Percentiles rank a stretch among this genome's conserved stretches.
phyloP scores from a whole-genome alignment of 2,797 vertebrate species.

The Hypotaenidia philippensis region DNA sequence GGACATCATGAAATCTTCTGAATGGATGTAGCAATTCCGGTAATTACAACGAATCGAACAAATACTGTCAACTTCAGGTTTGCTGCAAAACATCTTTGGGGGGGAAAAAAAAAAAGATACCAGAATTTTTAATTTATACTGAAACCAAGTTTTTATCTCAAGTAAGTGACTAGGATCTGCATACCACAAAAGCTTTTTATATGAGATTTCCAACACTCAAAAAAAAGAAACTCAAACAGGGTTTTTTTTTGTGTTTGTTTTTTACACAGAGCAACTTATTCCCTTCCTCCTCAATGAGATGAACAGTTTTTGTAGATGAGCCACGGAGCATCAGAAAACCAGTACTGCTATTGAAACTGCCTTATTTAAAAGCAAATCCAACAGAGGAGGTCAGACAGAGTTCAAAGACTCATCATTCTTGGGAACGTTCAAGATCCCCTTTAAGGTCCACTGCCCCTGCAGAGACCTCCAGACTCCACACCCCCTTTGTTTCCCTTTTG shows the following conservation, averaged over 20 bases:
- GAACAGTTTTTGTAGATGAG: background rate
- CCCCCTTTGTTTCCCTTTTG: background rate
- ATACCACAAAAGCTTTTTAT: background rate
- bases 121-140: background rate
- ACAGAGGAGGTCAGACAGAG: background rate
- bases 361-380: background rate
- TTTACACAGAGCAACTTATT: background rate
- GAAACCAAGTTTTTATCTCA: background rate
- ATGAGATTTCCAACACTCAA: background rate
- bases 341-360: background rate
- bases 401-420: background rate
- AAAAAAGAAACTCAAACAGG: background rate
- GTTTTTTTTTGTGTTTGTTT: background rate
- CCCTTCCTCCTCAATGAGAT: background rate
- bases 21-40: constrained; percentile 3
- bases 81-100: background rate
- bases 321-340: background rate
- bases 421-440: background rate
- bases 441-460: background rate
- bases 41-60: background rate
- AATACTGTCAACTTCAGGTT: background rate
- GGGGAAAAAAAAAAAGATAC: background rate
- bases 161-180: background rate
- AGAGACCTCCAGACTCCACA: background rate
- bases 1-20: background rate